These are phyloP conservation scores for Leptura quadrifasciata DNA, from an alignment of 2,888 invertebrate genomes.

Conservation along the genomic window DNA sequence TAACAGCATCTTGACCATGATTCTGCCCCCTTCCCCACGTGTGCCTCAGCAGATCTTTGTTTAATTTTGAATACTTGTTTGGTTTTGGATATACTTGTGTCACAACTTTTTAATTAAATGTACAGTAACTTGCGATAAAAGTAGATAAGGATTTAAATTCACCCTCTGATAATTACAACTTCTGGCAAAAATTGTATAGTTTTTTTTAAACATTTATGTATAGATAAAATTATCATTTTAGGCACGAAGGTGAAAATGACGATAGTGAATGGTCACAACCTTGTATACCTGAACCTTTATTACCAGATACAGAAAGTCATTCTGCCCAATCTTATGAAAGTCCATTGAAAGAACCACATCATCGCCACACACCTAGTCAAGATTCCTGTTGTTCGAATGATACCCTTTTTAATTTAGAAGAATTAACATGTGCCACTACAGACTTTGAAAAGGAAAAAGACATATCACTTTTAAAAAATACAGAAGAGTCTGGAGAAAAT, in stretches of 20 bases:
- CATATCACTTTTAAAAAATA: conserved; percentile 6
- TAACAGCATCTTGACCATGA: no score
- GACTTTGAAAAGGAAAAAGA: conserved; percentile 58
- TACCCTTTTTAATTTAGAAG: conserved; percentile 80
- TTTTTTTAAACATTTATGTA: no score
- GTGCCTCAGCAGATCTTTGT: no score
- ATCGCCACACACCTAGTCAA: conserved; percentile 76
- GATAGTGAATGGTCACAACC: conserved; percentile 71
- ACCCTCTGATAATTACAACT: no score
- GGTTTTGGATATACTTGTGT: no score
- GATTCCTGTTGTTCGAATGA: conserved; percentile 82
- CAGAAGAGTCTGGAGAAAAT: not conserved
- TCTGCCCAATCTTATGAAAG: conserved; percentile 75
- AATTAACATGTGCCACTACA: conserved; percentile 67
- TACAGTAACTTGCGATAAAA: no score
- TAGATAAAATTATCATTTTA: conserved; percentile 9
- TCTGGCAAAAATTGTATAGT: no score
- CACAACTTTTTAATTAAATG: no score
- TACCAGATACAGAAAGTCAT: conserved; percentile 75
- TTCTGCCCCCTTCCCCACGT: no score
- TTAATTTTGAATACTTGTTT: no score
- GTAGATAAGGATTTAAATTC: no score
- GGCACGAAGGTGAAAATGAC: conserved; percentile 60
- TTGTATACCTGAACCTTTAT: conserved; percentile 60
- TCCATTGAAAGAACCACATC: conserved; percentile 66